Conservation (phyloP, 2,113 vertebrate genomes). For the Psophia crepitans region DNA sequence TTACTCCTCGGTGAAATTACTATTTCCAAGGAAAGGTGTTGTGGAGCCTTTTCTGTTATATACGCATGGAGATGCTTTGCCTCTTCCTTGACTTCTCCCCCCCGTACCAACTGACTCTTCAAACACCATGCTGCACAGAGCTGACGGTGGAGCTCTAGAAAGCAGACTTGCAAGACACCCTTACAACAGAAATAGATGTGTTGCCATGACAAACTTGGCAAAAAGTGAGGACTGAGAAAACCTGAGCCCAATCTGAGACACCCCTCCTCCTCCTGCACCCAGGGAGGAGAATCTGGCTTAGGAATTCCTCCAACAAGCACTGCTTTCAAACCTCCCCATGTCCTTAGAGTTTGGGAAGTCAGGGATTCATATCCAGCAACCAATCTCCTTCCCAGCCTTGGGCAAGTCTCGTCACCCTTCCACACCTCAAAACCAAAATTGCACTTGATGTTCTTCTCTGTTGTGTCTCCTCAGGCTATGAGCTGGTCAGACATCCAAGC, state of each 20-base stretch:
- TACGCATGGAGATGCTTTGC: not conserved
- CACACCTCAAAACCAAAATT: not conserved
- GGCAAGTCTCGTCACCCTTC: not conserved
- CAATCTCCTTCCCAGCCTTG: not conserved
- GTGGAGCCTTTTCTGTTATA: not conserved
- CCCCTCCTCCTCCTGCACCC: not conserved
- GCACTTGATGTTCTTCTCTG: fast-evolving
- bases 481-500: not conserved
- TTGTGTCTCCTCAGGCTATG: not conserved
- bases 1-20: not conserved
- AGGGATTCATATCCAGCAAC: not conserved
- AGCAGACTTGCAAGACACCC: not conserved
- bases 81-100: not conserved
- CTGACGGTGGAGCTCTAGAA: not conserved
- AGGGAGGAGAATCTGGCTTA: not conserved
- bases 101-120: not conserved
- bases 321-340: not conserved
- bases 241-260: not conserved
- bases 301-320: fast-evolving
- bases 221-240: not conserved
- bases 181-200: not conserved
- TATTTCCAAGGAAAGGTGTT: not conserved
- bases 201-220: fast-evolving
- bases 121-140: not conserved
- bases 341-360: not conserved